Evolutionary conservation across 2,888 invertebrate species (phyloP).

Genomic region (Thelaira solivaga): DNA sequence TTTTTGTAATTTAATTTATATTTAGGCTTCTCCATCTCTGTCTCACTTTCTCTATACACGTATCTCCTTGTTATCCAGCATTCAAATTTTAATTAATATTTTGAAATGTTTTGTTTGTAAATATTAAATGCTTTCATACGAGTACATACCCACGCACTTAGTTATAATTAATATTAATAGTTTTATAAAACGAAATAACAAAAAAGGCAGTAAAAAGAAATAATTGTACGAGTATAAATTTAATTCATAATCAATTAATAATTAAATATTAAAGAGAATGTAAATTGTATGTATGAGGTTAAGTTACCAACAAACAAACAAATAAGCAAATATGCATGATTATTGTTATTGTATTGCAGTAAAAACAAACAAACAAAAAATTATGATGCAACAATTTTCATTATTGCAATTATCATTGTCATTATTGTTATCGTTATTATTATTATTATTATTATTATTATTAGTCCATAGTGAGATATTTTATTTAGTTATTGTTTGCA

Average conservation of each 20-base stretch:
- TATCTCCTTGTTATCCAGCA: no score
- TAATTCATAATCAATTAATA: slow-evolving; percentile 7
- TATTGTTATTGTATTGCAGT: neutral
- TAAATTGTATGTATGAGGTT: slow-evolving; percentile 3
- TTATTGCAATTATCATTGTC: neutral
- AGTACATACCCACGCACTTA: no score
- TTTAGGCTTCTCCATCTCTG: no score
- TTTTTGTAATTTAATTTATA: neutral
- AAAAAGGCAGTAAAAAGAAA: slow-evolving; percentile 1
- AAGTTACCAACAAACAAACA: neutral
- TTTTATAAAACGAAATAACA: slow-evolving; percentile 9
- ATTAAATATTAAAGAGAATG: slow-evolving; percentile 8
- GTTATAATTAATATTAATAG: slow-evolving; percentile 11
- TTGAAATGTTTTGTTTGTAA: no score
- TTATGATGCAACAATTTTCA: neutral
- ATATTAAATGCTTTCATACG: no score
- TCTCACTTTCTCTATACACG: neutral
- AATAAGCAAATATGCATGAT: neutral
- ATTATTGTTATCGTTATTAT: neutral
- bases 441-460: neutral
- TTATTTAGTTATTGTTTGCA: neutral
- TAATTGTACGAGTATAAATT: slow-evolving; percentile 11
- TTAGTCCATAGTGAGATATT: slow-evolving; percentile 6
- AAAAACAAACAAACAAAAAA: neutral
- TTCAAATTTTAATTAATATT: no score